Conservation (phyloP, 2,113 vertebrate genomes). For the Dryoscopus gambensis region DNA sequence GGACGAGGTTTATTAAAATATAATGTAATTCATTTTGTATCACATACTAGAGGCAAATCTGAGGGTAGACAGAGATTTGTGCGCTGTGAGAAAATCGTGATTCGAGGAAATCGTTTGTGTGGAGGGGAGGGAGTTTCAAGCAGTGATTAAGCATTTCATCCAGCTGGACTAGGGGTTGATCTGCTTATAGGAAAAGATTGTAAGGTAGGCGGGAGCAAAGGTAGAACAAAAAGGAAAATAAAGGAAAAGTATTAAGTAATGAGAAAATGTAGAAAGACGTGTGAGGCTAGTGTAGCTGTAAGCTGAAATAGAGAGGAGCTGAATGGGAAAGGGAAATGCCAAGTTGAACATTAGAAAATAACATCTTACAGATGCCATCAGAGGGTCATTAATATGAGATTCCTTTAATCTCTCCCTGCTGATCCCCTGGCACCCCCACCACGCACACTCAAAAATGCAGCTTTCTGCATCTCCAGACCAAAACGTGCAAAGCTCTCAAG, state of each 20-base stretch:
- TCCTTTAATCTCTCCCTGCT: background rate
- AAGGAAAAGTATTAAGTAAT: background rate
- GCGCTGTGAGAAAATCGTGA: background rate
- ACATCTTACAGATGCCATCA: background rate
- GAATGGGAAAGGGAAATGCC: background rate
- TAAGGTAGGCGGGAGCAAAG: background rate
- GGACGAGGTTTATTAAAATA: conserved; percentile 36
- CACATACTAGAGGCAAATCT: background rate
- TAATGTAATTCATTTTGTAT: conserved; percentile 26
- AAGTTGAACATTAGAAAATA: background rate
- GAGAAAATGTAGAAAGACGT: background rate
- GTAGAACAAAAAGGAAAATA: background rate
- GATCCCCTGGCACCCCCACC: background rate
- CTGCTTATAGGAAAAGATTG: background rate
- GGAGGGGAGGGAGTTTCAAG: background rate
- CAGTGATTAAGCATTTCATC: background rate
- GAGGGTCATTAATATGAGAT: background rate
- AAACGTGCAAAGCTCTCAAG: background rate
- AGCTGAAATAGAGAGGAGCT: background rate
- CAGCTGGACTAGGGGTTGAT: background rate
- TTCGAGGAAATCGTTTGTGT: background rate
- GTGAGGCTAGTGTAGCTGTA: background rate
- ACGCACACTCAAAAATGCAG: fast-evolving
- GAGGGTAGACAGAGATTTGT: background rate
- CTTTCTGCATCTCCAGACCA: background rate